These are phyloP conservation scores for Rhodeus uyekii DNA, from an alignment of 2,797 vertebrate species.

Conservation along the genomic window DNA sequence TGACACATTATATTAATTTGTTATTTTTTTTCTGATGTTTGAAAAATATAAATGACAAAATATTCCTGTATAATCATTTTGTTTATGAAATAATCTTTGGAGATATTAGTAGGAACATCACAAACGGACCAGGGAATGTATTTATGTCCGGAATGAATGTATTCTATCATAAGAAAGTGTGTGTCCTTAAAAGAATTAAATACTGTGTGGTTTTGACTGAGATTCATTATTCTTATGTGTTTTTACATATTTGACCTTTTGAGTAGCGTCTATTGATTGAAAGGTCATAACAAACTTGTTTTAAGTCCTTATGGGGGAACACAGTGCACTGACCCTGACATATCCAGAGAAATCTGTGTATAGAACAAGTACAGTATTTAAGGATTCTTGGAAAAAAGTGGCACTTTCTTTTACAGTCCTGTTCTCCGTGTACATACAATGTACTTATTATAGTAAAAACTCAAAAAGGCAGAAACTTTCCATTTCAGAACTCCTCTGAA, in stretches of 20 bases:
- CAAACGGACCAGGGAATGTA: neutral
- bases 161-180: neutral
- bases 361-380: neutral
- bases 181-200: neutral
- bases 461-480: neutral
- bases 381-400: neutral
- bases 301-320: slow-evolving; percentile 21
- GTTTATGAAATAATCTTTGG: neutral
- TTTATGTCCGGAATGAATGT: neutral
- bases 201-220: neutral
- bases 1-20: no score
- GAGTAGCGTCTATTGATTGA: neutral
- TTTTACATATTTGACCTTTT: neutral
- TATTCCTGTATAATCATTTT: neutral
- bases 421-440: no score
- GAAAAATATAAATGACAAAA: neutral
- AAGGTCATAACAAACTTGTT: slow-evolving; percentile 6
- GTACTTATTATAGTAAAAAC: no score
- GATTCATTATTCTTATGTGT: neutral
- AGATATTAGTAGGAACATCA: neutral
- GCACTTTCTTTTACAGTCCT: no score
- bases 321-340: slow-evolving; percentile 22
- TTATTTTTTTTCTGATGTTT: neutral
- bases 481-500: neutral
- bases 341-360: neutral